phyloP scores from a whole-genome alignment of 30 jellyfish, hydroid and myxozoan species.

The Aurelia sp. region DNA sequence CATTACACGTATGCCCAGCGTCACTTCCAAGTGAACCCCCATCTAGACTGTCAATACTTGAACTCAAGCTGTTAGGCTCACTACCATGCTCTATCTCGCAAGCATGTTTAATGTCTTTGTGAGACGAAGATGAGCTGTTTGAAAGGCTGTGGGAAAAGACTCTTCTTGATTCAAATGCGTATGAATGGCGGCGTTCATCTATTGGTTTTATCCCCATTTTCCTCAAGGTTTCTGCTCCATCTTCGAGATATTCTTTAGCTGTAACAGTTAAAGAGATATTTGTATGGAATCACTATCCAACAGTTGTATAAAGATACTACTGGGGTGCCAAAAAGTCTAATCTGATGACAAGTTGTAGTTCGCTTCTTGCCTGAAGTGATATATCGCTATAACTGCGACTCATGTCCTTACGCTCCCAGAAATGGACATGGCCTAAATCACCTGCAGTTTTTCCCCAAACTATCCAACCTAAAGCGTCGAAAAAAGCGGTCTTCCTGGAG shows the following conservation, averaged over 20 bases:
- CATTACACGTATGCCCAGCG: slow-evolving; percentile 64
- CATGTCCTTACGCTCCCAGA: no score
- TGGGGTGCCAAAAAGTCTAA: no score
- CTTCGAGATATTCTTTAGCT: slow-evolving; percentile 77
- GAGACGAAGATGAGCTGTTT: slow-evolving; percentile 24
- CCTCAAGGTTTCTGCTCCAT: slow-evolving; percentile 48
- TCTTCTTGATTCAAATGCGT: slow-evolving; percentile 66
- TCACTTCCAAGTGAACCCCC: slow-evolving; percentile 71
- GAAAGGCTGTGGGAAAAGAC: slow-evolving; percentile 20
- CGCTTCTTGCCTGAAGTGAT: no score
- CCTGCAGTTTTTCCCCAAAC: no score
- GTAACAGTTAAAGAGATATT: neutral
- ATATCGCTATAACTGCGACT: no score
- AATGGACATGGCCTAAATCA: no score
- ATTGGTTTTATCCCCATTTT: slow-evolving; percentile 65
- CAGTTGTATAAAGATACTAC: no score
- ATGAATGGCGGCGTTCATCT: slow-evolving; percentile 64
- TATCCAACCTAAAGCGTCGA: no score
- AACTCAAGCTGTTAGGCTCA: slow-evolving; percentile 30
- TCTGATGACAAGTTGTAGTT: no score
- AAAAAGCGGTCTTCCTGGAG: no score
- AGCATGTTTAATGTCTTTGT: slow-evolving; percentile 6
- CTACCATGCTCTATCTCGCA: slow-evolving; percentile 29
- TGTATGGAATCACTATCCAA: no score
- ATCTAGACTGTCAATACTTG: slow-evolving; percentile 72